A percentile compares a stretch with the other conserved stretches of the same genome.
phyloP scores from a whole-genome alignment of 2,888 invertebrate genomes.

The Drosophila stalkeri region DNA sequence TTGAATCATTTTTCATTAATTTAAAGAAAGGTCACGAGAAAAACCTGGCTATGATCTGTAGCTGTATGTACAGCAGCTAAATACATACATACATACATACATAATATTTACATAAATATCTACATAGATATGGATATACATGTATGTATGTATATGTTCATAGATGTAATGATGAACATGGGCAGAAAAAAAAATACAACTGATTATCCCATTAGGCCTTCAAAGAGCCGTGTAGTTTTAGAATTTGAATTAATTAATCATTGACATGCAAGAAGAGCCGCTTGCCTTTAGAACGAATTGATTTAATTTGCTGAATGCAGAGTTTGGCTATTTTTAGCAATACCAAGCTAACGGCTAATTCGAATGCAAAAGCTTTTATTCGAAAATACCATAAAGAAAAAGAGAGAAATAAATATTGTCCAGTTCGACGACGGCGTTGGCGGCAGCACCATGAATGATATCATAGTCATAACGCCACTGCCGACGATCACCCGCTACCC shows the following conservation, averaged over 20 bases:
- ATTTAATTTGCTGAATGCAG: constrained; percentile 1
- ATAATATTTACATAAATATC: background rate
- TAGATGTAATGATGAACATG: background rate
- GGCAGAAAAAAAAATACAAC: no score
- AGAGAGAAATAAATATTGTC: constrained; percentile 48
- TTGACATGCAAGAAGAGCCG: background rate
- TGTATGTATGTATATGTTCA: no score
- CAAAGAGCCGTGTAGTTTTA: background rate
- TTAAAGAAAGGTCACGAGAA: no score
- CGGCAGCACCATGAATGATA: constrained; percentile 68
- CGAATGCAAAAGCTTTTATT: constrained; percentile 9
- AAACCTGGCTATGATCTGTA: no score
- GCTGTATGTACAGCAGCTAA: no score
- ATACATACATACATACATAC: background rate
- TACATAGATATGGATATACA: background rate
- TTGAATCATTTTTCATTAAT: no score
- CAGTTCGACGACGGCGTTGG: constrained; percentile 54
- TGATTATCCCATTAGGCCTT: background rate
- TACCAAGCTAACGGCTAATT: background rate
- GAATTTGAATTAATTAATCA: background rate
- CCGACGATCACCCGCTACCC: constrained; percentile 15
- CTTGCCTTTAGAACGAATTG: background rate
- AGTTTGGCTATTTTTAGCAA: background rate
- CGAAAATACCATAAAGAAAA: constrained; percentile 17
- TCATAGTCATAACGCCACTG: constrained; percentile 61